Evolutionary conservation across 2,888 invertebrate genomes (phyloP).

Genomic region (Meloe dianella): DNA sequence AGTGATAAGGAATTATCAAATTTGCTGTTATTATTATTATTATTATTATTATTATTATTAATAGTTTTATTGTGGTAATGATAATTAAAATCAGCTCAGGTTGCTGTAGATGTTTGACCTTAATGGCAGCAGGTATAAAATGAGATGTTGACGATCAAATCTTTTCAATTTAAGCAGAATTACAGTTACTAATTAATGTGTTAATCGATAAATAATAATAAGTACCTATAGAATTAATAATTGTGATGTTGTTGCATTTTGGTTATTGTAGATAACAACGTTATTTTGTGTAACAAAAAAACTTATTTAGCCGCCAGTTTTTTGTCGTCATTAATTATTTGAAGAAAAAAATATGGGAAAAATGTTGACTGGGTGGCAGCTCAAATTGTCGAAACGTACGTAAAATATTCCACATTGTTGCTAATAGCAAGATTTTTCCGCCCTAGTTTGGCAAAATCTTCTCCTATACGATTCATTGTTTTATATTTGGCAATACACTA

Average conservation of each 20-base stretch:
- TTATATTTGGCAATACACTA: too few species aligned
- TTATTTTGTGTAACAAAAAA: background rate
- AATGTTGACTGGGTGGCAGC: slow-evolving; percentile 29
- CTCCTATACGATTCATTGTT: too few species aligned
- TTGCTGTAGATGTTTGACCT: background rate
- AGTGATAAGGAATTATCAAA: too few species aligned
- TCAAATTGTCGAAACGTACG: slow-evolving; percentile 27
- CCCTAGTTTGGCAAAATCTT: too few species aligned
- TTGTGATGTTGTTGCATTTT: background rate
- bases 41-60: too few species aligned
- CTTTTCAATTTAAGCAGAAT: background rate
- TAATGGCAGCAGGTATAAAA: background rate
- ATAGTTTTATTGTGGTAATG: too few species aligned
- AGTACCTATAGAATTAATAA: background rate
- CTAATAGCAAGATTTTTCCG: too few species aligned
- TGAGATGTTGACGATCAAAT: background rate
- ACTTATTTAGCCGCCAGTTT: too few species aligned
- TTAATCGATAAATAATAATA: background rate
- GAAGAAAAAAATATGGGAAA: background rate
- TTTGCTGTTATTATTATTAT: too few species aligned
- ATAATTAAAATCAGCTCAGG: background rate
- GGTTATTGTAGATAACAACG: background rate
- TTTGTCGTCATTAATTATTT: background rate
- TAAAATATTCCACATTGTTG: too few species aligned
- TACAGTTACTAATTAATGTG: background rate